phyloP scores from a whole-genome alignment of 1,140 invertebrate species.

The Halotydeus destructor region DNA sequence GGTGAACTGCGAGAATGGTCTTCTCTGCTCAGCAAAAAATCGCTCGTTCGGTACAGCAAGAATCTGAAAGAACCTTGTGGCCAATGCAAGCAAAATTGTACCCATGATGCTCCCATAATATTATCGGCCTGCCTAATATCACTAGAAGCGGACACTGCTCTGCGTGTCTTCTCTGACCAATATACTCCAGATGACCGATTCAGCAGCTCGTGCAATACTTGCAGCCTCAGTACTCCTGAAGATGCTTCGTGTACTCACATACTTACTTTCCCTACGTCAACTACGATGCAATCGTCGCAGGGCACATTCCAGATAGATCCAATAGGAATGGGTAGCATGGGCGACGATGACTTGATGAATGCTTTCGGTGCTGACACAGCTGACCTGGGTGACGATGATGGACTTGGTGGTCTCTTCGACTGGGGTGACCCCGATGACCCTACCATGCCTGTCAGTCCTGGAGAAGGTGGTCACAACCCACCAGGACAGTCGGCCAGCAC shows the following conservation, averaged over 20 bases:
- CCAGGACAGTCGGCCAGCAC: slow-evolving; percentile 5
- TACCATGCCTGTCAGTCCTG: slow-evolving; percentile 34
- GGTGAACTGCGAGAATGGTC: slow-evolving; percentile 94
- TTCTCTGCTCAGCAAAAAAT: slow-evolving; percentile 70
- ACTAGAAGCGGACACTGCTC: slow-evolving; percentile 74
- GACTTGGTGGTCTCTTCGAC: slow-evolving; percentile 43
- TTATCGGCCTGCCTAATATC: slow-evolving; percentile 91
- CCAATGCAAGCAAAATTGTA: slow-evolving; percentile 61
- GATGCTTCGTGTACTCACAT: slow-evolving; percentile 95
- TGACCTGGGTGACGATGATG: slow-evolving; percentile 34
- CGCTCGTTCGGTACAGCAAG: slow-evolving; percentile 61
- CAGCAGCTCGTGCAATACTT: slow-evolving; percentile 37
- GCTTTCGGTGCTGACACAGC: slow-evolving; percentile 42
- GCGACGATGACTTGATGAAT: slow-evolving; percentile 49
- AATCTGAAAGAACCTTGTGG: slow-evolving; percentile 71
- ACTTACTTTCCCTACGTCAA: slow-evolving; percentile 92
- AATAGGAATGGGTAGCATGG: slow-evolving; percentile 36
- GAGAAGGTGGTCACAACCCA: slow-evolving; percentile 17
- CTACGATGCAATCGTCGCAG: slow-evolving; percentile 47
- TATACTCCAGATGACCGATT: slow-evolving; percentile 56
- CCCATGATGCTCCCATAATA: slow-evolving; percentile 59
- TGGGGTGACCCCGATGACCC: too few relatives aligned
- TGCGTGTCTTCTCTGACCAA: slow-evolving; percentile 83
- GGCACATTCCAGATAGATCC: slow-evolving; percentile 17
- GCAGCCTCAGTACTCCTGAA: slow-evolving; percentile 53